Conservation (phyloP, 2,888 invertebrate species). For the Linnaemya tessellans region DNA sequence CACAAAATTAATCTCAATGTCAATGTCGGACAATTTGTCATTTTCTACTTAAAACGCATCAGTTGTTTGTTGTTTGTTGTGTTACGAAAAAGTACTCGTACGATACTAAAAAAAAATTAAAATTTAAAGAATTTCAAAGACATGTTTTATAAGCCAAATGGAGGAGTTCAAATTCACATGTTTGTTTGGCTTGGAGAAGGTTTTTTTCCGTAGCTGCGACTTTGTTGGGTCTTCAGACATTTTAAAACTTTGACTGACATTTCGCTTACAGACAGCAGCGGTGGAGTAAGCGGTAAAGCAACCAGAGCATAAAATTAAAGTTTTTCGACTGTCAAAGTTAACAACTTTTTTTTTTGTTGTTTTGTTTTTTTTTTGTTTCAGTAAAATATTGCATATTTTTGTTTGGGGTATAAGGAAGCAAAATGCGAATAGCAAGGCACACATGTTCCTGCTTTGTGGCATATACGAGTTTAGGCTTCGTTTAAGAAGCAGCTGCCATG, state of each 20-base stretch:
- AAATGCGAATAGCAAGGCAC: constrained; percentile 44
- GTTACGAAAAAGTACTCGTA: neutral
- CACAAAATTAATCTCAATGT: constrained; percentile 70
- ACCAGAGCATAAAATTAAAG: constrained; percentile 64
- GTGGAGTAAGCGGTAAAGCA: constrained; percentile 51
- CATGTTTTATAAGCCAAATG: constrained; percentile 52
- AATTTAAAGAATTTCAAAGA: constrained; percentile 59
- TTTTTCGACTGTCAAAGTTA: constrained; percentile 62
- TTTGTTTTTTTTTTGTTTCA: too few relatives aligned
- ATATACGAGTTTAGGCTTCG: constrained; percentile 41
- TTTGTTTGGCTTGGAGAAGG: neutral
- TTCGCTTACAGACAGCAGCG: constrained; percentile 34
- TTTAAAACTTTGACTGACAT: constrained; percentile 57
- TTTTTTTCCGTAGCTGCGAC: neutral
- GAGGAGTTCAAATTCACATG: constrained; percentile 55
- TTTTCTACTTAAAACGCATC: constrained; percentile 69
- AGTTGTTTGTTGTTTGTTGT: constrained; percentile 47
- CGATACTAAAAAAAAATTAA: neutral
- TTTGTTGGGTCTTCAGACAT: constrained; percentile 20
- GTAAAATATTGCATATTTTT: constrained; percentile 25
- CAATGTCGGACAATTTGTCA: constrained; percentile 71
- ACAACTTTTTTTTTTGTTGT: too few relatives aligned
- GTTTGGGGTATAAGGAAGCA: neutral
- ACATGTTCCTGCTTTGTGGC: constrained; percentile 49
- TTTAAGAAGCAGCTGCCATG: constrained; percentile 67